Base-by-base conservation (phyloP, 2,113 vertebrate species). In the Heteronetta atricapilla region DNA sequence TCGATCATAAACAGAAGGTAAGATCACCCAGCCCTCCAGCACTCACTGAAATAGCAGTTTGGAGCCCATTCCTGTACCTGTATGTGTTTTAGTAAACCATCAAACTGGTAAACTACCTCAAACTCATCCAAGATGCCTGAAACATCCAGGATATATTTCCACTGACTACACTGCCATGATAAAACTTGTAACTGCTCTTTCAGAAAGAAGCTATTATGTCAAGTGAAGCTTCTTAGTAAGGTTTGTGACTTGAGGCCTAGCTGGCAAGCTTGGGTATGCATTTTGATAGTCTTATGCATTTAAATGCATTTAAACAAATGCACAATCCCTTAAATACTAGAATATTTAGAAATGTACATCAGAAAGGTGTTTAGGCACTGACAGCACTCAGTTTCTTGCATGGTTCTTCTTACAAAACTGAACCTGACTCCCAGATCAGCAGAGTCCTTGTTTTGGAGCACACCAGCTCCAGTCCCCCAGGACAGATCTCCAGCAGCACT, bases 251-350 rank as follows among this genome's bases (percentile, higher is more conserved):
- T 16, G 7, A 95, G 88, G 85, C 89, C 85, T 55, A 77, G 85
- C 87, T 89, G 90, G 85, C 86, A 46, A 93, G 76, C 92, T 91
- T 44, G 46, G 48, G 56, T 34, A 38, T 31, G 81, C 83, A 78
- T 92, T 94, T 52, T 75, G 83, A 95, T 93, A 86, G 89, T 21
- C 89, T 95, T 89, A 93, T 5, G 20, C 88, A 93, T 81, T 81
- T 81, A 88, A 89, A 84, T 34, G 69, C 89, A 94, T 96, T 96
- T 96, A 93, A 95, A 96, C 93, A 96, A 94, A 93, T 73, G 83
- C 83, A 93, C 72, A 95, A 93, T 95, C 96, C 91, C 81, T 68
- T 60, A 83, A 94, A 93, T 84, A 28, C 48, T n/a, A n/a, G n/a
- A n/a, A 82, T 89, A 89, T 92, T 94, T 92, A 95, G 95, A 82